Evolutionary conservation across 2,797 vertebrate species (phyloP).

Genomic region (Gouania willdenowi): DNA sequence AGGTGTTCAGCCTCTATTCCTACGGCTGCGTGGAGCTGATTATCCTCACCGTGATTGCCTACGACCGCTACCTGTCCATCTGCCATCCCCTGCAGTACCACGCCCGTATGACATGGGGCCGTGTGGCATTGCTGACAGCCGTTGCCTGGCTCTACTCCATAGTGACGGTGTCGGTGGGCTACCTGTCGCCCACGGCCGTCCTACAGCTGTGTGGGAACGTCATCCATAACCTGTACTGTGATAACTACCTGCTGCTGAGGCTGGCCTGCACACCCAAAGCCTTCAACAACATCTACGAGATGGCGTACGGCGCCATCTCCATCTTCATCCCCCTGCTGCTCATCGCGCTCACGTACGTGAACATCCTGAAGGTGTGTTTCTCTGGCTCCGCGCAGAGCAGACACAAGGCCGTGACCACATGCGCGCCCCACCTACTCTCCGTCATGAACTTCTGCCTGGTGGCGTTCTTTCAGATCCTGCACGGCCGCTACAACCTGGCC

Average conservation of each 20-base stretch:
- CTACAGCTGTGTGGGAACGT: background rate
- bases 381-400: background rate
- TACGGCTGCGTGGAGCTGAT: conserved; percentile 33
- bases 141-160: background rate
- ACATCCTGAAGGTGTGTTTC: background rate
- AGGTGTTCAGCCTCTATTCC: conserved; percentile 37
- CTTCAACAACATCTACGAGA: background rate
- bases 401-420: background rate
- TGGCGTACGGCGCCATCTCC: background rate
- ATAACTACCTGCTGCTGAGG: background rate
- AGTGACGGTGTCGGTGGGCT: rapidly evolving
- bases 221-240: background rate
- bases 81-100: conserved; percentile 40
- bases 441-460: background rate
- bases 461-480: conserved; percentile 10
- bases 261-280: no score
- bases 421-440: background rate
- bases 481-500: conserved; percentile 13
- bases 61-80: conserved; percentile 42
- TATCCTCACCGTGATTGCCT: conserved; percentile 51
- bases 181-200: background rate
- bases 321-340: rapidly evolving
- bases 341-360: background rate
- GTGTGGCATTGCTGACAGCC: conserved; percentile 17
- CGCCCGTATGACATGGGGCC: conserved; percentile 24